Conservation (phyloP, 92 coral and sea anemone species). For the Nematostella vectensis region DNA sequence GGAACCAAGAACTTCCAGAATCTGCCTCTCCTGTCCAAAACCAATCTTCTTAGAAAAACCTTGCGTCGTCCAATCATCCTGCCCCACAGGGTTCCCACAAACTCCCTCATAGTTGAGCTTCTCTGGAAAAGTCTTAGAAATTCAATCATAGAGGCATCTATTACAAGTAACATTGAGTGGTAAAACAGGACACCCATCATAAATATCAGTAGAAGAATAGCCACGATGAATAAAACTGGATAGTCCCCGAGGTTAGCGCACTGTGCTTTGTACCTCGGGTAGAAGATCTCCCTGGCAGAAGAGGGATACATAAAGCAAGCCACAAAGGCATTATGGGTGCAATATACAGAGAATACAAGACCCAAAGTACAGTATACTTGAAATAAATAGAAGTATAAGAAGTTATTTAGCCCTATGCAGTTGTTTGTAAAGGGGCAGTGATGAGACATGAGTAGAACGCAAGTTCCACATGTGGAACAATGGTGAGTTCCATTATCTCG, state of each 20-base stretch:
- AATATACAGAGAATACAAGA: conserved; percentile 55
- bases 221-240: conserved; percentile 80
- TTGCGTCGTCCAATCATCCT: conserved; percentile 50
- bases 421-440: conserved; percentile 98
- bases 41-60: conserved; percentile 43
- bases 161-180: conserved; percentile 59
- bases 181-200: conserved; percentile 38
- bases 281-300: neutral
- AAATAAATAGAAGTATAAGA: conserved; percentile 70
- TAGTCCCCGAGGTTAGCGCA: conserved; percentile 88
- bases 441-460: conserved; percentile 95
- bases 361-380: conserved; percentile 70
- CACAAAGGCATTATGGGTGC: conserved; percentile 63
- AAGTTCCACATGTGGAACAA: conserved; percentile 73
- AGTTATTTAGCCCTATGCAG: conserved; percentile 92
- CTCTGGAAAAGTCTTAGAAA: conserved; percentile 63
- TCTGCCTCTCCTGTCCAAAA: conserved; percentile 43
- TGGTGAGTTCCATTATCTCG: conserved; percentile 86
- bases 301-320: conserved; percentile 63
- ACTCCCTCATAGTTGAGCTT: conserved; percentile 22
- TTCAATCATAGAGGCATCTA: conserved; percentile 80
- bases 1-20: conserved; percentile 85
- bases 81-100: conserved; percentile 33
- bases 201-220: conserved; percentile 65
- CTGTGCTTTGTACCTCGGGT: conserved; percentile 31